Conservation (phyloP, 2,797 vertebrate genomes). For the Mareca penelope region DNA sequence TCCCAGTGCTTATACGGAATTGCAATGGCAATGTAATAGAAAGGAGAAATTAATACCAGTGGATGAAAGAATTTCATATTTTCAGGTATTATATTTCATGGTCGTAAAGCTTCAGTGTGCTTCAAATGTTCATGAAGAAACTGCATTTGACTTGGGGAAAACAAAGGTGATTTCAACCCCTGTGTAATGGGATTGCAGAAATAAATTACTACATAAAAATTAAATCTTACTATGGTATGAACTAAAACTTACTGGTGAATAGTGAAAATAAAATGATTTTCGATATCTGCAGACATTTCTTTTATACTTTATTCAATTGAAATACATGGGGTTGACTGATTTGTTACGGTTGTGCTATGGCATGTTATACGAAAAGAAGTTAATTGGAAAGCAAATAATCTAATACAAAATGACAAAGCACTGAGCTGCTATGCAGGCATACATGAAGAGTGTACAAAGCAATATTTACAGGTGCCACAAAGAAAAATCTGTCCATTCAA, state of each 20-base stretch:
- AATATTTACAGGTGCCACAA: not conserved
- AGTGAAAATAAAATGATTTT: not conserved
- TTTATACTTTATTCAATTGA: not conserved
- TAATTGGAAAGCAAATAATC: constrained; percentile 15
- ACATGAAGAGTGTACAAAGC: not conserved
- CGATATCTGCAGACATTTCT: not conserved
- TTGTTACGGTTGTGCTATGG: not conserved
- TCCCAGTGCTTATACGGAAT: not conserved
- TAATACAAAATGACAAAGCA: not conserved
- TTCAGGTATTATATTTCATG: not conserved
- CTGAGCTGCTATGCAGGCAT: not conserved
- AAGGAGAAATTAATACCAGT: not conserved
- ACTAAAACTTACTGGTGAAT: not conserved
- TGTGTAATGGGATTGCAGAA: not conserved
- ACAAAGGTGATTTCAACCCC: not conserved
- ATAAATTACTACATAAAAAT: not conserved
- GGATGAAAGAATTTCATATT: not conserved
- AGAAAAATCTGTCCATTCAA: not conserved
- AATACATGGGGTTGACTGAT: not conserved
- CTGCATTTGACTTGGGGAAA: not conserved
- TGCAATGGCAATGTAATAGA: not conserved
- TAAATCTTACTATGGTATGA: not conserved
- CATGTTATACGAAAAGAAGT: not conserved
- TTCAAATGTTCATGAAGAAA: not conserved
- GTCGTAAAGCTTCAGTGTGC: not conserved